Conservation (phyloP, 1,140 invertebrate species). For the Tetramorium simillimum region DNA sequence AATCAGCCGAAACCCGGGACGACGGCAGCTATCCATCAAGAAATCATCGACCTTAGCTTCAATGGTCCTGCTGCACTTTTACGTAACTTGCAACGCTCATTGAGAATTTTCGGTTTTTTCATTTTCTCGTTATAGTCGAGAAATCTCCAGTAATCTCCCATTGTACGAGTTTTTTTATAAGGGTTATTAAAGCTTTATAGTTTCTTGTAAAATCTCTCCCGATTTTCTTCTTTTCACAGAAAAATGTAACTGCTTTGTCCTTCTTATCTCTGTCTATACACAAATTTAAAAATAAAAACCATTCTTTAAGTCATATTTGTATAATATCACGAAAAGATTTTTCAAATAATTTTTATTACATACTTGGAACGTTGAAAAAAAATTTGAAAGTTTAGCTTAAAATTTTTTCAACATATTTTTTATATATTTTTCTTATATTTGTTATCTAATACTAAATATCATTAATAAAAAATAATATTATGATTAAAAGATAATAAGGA, state of each 20-base stretch:
- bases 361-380: neutral
- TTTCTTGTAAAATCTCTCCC: neutral
- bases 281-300: neutral
- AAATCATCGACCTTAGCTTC: conserved; percentile 68
- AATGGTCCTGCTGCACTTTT: conserved; percentile 47
- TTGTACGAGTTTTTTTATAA: neutral
- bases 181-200: neutral
- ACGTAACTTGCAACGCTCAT: conserved; percentile 39
- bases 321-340: neutral
- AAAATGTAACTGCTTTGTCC: neutral
- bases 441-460: neutral
- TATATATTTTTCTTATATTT: neutral
- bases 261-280: neutral
- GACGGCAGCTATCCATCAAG: conserved; percentile 71
- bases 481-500: neutral
- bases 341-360: neutral
- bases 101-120: conserved; percentile 1
- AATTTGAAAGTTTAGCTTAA: too few species aligned
- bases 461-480: neutral
- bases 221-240: neutral
- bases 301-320: neutral
- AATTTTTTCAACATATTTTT: neutral
- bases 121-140: conserved; percentile 55
- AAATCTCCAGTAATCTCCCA: neutral
- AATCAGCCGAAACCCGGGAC: conserved; percentile 80